Base-by-base conservation (phyloP, 2,888 invertebrate species). In the Hipparchia semele region DNA sequence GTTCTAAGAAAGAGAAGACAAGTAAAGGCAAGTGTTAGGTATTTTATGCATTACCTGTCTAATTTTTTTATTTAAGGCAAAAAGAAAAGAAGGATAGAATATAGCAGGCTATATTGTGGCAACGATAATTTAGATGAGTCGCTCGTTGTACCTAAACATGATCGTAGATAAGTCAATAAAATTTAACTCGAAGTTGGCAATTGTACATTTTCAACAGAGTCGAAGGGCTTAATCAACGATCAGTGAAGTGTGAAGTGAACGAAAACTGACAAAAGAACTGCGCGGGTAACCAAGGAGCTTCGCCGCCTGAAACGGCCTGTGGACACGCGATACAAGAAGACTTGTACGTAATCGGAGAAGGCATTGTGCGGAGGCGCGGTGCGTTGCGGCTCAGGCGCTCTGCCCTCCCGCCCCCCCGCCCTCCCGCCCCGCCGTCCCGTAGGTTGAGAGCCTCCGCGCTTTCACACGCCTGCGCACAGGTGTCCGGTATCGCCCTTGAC, bases 381-480 rank as follows among this genome's bases (percentile, higher is more conserved):
- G 91, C 93, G 92, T 92, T 88, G 90, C 91, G 87, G 81, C 83
- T 81, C 84, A 80, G 78, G 73, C 72, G 68, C 73, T 73, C 74
- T 71, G 73, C 77, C 73, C 75, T 73, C 76, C 39, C 39, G 8
- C 49, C 46, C 6, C 62, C 2, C 49, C 49, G 7, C 78, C 77
- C 73, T n/a, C n/a, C 39, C 39, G 8, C 49, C 46, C 6, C 62
- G 8, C 49, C 49, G 7, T 78, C 77, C 73, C 75, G 39, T 76
- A 76, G 78, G 71, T 72, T 75, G 78, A 80, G 80, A 77, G 77
- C 76, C 81, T 79, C 80, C 77, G 79, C 82, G 88, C 91, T 92
- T 91, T 92, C 92, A 92, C 92, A 92, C 91, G 90, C 89, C 88
- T 86, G 91, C 90, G 89, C 90, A 89, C 92, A 91, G 92, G 93